phyloP scores from a whole-genome alignment of 2,797 vertebrate species.

The Acrossocheilus wenchowensis region DNA sequence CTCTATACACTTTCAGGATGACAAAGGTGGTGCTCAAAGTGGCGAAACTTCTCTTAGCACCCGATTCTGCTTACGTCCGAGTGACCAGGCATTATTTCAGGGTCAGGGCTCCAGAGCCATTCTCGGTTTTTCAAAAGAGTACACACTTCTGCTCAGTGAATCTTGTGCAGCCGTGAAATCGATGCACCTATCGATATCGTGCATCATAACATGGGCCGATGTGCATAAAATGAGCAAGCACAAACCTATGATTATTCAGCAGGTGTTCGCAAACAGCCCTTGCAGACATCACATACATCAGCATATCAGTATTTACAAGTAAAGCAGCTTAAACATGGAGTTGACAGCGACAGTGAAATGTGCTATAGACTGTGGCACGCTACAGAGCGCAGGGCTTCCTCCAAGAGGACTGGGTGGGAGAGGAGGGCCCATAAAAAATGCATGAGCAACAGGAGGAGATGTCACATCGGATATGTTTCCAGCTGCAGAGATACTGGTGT shows the following conservation, averaged over 20 bases:
- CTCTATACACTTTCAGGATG: slow-evolving; percentile 22
- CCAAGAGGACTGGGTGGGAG: slow-evolving; percentile 60
- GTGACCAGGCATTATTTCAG: slow-evolving; percentile 39
- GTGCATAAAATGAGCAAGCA: slow-evolving; percentile 48
- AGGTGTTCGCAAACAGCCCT: slow-evolving; percentile 17
- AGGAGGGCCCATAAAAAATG: slow-evolving; percentile 78
- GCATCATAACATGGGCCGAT: slow-evolving; percentile 62
- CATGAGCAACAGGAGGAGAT: slow-evolving; percentile 79
- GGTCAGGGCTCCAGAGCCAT: slow-evolving; percentile 24
- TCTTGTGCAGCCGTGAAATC: slow-evolving; percentile 59
- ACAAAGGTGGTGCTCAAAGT: slow-evolving; percentile 23
- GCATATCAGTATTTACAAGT: slow-evolving; percentile 12
- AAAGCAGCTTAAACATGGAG: slow-evolving; percentile 15
- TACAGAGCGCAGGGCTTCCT: slow-evolving; percentile 50
- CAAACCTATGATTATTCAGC: slow-evolving; percentile 54
- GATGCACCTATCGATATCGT: slow-evolving; percentile 62
- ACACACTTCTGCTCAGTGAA: slow-evolving; percentile 50
- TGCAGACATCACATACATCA: not conserved
- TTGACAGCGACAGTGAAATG: not conserved
- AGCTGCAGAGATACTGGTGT: slow-evolving; percentile 70
- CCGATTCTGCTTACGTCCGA: slow-evolving; percentile 36
- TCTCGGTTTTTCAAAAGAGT: slow-evolving; percentile 39
- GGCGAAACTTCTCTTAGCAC: slow-evolving; percentile 43
- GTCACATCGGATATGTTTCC: slow-evolving; percentile 79
- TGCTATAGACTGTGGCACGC: slow-evolving; percentile 40